phyloP scores from a whole-genome alignment of 2,797 vertebrate genomes.

The Meriones psammophilus region DNA sequence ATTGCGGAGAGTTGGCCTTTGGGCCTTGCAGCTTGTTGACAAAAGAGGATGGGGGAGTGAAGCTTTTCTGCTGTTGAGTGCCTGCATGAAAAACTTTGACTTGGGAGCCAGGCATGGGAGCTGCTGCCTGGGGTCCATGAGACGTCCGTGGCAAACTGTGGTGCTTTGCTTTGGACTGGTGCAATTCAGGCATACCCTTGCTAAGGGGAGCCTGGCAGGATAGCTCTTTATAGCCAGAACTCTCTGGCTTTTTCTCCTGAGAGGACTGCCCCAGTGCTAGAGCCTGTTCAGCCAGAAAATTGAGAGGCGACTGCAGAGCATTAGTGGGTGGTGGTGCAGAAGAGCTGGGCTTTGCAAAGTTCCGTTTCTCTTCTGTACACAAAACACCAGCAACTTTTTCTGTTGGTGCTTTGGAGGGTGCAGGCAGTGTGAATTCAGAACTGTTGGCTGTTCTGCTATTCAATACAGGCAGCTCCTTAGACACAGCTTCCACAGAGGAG shows the following conservation, averaged over 20 bases:
- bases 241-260: constrained; percentile 89
- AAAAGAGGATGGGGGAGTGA: constrained; percentile 84
- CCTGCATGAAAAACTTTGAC: constrained; percentile 89
- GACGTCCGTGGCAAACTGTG: constrained; percentile 87
- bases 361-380: constrained; percentile 89
- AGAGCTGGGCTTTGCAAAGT: constrained; percentile 85
- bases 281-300: constrained; percentile 92
- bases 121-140: constrained; percentile 75
- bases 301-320: constrained; percentile 89
- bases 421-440: constrained; percentile 84
- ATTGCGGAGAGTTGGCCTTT: constrained; percentile 87
- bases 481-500: constrained; percentile 86
- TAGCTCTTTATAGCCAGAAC: constrained; percentile 91
- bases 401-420: constrained; percentile 76
- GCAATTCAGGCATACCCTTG: constrained; percentile 90
- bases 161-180: constrained; percentile 92
- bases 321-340: constrained; percentile 75
- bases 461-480: constrained; percentile 88
- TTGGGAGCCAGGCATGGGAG: constrained; percentile 70
- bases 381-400: constrained; percentile 84
- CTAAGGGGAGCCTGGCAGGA: constrained; percentile 86
- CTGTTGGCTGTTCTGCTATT: constrained; percentile 83
- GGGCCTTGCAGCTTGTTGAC: constrained; percentile 87
- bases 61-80: constrained; percentile 88
- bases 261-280: constrained; percentile 87